Evolutionary conservation across 2,797 vertebrate genomes (phyloP), one percentile per base, ranked within the genome.

Genomic region (Tachyglossus aculeatus): DNA sequence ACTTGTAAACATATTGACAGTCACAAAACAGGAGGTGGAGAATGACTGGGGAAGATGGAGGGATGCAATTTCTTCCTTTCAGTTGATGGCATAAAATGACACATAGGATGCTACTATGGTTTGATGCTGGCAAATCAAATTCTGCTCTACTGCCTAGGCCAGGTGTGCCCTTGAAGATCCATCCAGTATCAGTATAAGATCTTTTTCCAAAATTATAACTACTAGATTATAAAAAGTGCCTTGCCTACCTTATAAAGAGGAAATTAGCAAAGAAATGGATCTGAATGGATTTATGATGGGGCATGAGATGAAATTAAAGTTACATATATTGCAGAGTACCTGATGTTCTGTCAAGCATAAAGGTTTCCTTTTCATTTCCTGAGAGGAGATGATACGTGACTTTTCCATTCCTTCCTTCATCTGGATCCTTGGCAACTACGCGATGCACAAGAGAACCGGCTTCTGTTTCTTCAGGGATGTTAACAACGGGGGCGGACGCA

Each of bases 401-500:
- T 19, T 87, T 83, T 47, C 95, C 93, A 12, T 95, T 98, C 72
- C 88, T 92, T 34, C 94, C 95, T 71, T 92, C 85, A 55, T 98
- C 97, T 27, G 90, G 89, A 78, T 99, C 97, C 51, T 89, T 83
- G 41, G 95, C 93, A 65, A 90, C 67, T 48, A 97, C 19, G 7
- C 48, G 94, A 79, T 96, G 95, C 47, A 98, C 89, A 54, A 95
- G 76, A 45, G 92, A 94, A 38, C 96, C 96, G 83, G 92, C 77
- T 6, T 90, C 78, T 1, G 89, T 83, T n/a, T 97, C 91, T 83
- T 99, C 97, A 88, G 82, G 82, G 68, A 94, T 74, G 25, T 51
- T 91, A 44, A 88, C 83, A 1, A 85, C 16, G 52, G 93, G 88
- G 0, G 41, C 78, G 19, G 97, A 97, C 0, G 81, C 15, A 52